phyloP scores from a whole-genome alignment of 2,888 invertebrate species.

The Parnassius glacialis region DNA sequence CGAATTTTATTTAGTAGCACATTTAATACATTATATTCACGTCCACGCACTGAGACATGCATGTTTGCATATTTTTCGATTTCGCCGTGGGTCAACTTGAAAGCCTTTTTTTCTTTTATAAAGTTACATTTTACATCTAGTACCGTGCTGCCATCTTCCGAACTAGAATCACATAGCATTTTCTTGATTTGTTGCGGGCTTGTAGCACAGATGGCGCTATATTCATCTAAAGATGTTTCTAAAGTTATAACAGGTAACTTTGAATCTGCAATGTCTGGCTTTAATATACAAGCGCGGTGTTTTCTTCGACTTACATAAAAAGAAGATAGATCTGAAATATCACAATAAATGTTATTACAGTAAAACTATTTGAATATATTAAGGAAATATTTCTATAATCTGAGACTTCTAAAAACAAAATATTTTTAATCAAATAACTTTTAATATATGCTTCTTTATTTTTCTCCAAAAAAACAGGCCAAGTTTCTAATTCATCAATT shows the following conservation, averaged over 20 bases:
- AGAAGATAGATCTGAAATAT: slow-evolving; percentile 42
- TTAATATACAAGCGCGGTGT: slow-evolving; percentile 46
- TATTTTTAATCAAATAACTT: slow-evolving; percentile 38
- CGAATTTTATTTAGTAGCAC: slow-evolving; percentile 50
- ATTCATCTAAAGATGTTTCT: slow-evolving; percentile 37
- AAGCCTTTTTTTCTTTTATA: slow-evolving; percentile 29
- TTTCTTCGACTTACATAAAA: slow-evolving; percentile 44
- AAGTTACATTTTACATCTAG: slow-evolving; percentile 29
- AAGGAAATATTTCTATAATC: too few species aligned
- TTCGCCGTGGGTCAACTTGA: slow-evolving; percentile 44
- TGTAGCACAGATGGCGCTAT: slow-evolving; percentile 41
- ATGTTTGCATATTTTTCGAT: slow-evolving; percentile 49
- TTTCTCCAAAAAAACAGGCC: slow-evolving; percentile 49
- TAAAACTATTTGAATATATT: too few species aligned
- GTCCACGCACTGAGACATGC: slow-evolving; percentile 40
- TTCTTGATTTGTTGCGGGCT: slow-evolving; percentile 20
- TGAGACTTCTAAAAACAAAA: too few species aligned
- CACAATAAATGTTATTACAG: too few species aligned
- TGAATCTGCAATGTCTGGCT: slow-evolving; percentile 41
- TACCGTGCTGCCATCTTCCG: slow-evolving; percentile 46
- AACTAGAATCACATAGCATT: slow-evolving; percentile 24
- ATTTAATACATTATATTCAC: slow-evolving; percentile 47
- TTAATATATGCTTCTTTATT: slow-evolving; percentile 43
- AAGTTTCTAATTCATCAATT: slow-evolving; percentile 44
- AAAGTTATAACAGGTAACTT: slow-evolving; percentile 38